A percentile compares a stretch with the other conserved stretches of the same genome.
phyloP scores from a whole-genome alignment of 2,113 vertebrate genomes.

The Silurus glanis region DNA sequence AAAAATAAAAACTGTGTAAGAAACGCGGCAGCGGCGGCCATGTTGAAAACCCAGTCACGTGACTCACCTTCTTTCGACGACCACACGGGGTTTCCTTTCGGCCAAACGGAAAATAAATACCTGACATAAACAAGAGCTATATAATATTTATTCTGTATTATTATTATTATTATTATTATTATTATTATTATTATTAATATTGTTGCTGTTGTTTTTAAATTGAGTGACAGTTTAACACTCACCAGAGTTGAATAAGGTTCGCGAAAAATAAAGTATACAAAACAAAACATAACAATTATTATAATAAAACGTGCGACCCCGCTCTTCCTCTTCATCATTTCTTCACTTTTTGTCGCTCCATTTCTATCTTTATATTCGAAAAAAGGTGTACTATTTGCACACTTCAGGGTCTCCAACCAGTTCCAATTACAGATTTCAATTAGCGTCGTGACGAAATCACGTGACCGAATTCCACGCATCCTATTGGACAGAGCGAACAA shows the following conservation, averaged over 20 bases:
- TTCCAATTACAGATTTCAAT: not conserved
- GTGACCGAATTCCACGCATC: not conserved
- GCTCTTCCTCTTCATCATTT: too few relatives aligned
- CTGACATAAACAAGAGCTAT: not conserved
- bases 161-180: too few relatives aligned
- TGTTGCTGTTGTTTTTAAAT: too few relatives aligned
- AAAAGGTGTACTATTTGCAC: not conserved
- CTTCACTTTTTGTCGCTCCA: not conserved
- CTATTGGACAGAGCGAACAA: not conserved
- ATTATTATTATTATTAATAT: too few relatives aligned
- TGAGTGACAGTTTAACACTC: not conserved
- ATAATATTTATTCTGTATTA: too few relatives aligned
- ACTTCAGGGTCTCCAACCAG: not conserved
- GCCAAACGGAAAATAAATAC: not conserved
- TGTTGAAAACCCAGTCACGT: not conserved
- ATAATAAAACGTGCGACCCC: not conserved
- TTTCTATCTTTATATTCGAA: not conserved
- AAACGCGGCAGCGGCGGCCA: too few relatives aligned
- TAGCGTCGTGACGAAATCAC: not conserved
- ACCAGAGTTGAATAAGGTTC: not conserved
- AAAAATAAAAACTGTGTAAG: not conserved
- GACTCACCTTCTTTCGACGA: not conserved
- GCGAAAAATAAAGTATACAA: not conserved
- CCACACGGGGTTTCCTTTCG: not conserved
- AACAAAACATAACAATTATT: not conserved